A percentile compares a stretch with the other conserved stretches of the same genome.
phyloP scores from a whole-genome alignment of 1,140 invertebrate species.

The Leptonema lineaticorne region DNA sequence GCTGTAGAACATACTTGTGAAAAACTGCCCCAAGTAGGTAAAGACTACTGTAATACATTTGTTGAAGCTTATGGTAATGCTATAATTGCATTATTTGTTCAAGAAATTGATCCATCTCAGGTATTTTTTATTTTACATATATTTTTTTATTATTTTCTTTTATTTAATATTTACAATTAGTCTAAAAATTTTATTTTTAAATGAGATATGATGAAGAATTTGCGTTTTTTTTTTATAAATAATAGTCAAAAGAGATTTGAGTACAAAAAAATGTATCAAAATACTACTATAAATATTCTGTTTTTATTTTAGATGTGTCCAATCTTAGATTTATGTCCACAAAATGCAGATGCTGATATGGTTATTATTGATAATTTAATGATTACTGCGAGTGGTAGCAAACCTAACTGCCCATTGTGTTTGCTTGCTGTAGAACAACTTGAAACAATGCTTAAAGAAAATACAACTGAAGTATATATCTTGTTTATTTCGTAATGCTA shows the following conservation, averaged over 20 bases:
- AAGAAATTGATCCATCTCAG: conserved; percentile 76
- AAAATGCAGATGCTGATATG: conserved; percentile 48
- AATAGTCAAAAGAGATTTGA: too few species aligned
- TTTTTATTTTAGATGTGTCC: conserved; percentile 68
- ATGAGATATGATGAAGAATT: too few species aligned
- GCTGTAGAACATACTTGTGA: conserved; percentile 68
- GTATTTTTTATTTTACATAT: conserved; percentile 47
- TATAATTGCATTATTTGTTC: conserved; percentile 74
- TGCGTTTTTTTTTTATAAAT: too few species aligned
- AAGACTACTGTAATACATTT: conserved; percentile 70
- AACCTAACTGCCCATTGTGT: conserved; percentile 75
- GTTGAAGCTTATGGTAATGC: conserved; percentile 74
- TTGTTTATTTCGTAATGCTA: conserved; percentile 22
- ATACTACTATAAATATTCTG: conserved; percentile 21
- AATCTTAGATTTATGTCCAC: conserved; percentile 60
- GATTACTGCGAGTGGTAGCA: conserved; percentile 56
- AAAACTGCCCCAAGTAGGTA: conserved; percentile 65
- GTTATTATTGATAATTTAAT: conserved; percentile 58
- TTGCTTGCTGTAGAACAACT: conserved; percentile 74
- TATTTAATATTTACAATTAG: background rate
- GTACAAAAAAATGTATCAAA: background rate
- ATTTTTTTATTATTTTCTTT: conserved; percentile 15
- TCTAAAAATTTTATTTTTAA: background rate
- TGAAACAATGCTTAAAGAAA: conserved; percentile 66
- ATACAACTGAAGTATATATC: conserved; percentile 67